These are phyloP conservation scores for Acinonyx jubatus DNA, from an alignment of 2,113 vertebrate species.

Conservation along the genomic window DNA sequence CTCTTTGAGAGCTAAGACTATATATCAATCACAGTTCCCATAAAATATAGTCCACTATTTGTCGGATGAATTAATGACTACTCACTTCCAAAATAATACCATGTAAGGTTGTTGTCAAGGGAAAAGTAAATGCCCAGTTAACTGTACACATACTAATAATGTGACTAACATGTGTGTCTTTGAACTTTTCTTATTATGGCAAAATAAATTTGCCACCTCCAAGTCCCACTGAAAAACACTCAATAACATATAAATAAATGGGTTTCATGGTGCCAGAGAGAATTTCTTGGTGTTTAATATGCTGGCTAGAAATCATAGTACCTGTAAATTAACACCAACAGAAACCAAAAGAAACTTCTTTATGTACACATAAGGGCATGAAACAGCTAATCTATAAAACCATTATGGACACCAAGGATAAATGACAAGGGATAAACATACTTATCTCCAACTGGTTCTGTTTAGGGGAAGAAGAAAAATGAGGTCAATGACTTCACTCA, in stretches of 20 bases:
- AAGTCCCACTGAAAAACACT: not conserved
- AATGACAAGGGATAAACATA: constrained; percentile 67
- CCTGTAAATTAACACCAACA: constrained; percentile 29
- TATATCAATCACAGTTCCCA: not conserved
- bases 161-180: not conserved
- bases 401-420: constrained; percentile 29
- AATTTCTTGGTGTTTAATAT: not conserved
- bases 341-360: constrained; percentile 22
- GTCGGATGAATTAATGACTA: not conserved
- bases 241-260: not conserved
- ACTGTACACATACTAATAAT: not conserved
- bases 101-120: not conserved
- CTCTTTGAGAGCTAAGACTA: not conserved
- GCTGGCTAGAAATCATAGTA: not conserved
- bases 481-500: constrained; percentile 77
- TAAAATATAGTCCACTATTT: not conserved
- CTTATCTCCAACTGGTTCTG: constrained; percentile 67
- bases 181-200: not conserved
- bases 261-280: not conserved
- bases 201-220: constrained; percentile 35
- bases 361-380: not conserved
- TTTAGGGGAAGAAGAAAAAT: constrained; percentile 73
- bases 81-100: not conserved
- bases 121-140: not conserved
- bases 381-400: constrained; percentile 40